These are phyloP conservation scores for Ginglymostoma cirratum DNA, from an alignment of 2,113 vertebrate genomes.

Conservation along the genomic window DNA sequence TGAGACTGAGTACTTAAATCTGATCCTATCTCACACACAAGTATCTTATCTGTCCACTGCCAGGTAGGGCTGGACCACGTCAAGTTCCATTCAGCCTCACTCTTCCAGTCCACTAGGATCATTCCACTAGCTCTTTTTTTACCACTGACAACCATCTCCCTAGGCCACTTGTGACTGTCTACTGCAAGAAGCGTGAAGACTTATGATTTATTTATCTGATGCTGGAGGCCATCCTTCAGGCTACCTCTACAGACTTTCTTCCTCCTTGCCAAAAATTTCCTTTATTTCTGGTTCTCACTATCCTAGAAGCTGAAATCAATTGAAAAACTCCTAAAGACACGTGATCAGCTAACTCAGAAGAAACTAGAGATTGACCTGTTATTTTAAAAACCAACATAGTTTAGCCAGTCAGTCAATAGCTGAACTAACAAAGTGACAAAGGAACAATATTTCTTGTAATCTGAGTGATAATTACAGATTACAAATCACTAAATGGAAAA, in stretches of 20 bases:
- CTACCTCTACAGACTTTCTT: neutral
- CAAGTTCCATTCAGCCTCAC: neutral
- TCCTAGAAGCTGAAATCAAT: neutral
- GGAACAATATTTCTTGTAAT: neutral
- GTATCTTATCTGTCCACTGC: neutral
- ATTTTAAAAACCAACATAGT: neutral
- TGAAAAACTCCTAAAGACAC: neutral
- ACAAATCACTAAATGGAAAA: neutral
- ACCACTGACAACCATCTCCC: neutral
- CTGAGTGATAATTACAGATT: neutral
- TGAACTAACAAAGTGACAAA: constrained; percentile 18
- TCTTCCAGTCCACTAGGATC: neutral
- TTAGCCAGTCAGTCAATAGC: neutral
- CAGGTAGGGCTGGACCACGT: neutral
- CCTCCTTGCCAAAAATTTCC: neutral
- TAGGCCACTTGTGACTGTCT: neutral
- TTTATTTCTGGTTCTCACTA: neutral
- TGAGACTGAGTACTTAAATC: neutral
- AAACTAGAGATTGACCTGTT: neutral
- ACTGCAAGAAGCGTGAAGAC: neutral
- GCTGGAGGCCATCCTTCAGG: neutral
- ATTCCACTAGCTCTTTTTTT: neutral
- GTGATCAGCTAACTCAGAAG: constrained; percentile 16
- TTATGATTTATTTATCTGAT: neutral
- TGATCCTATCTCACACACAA: neutral